Conservation (phyloP, 64 coral and sea anemone genomes). For the Stylophora pistillata region DNA sequence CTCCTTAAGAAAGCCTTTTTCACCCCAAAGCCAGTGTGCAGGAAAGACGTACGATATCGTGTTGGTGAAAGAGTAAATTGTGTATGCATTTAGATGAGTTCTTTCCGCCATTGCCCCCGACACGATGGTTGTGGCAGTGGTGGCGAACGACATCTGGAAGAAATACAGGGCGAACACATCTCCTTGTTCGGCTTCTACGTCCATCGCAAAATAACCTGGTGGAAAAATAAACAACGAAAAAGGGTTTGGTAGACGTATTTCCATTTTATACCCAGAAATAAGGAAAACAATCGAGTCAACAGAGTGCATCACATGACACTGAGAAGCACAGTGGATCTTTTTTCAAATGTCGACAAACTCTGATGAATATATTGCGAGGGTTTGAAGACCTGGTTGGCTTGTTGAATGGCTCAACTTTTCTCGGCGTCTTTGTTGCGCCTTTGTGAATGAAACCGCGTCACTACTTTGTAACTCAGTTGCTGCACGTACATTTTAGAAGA, state of each 20-base stretch:
- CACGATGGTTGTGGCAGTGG: conserved; percentile 51
- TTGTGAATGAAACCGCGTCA: no score
- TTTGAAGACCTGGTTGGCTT: no score
- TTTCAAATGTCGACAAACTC: no score
- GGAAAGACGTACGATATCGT: conserved; percentile 45
- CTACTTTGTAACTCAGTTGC: no score
- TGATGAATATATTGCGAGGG: no score
- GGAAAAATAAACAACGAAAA: background rate
- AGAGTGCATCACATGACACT: no score
- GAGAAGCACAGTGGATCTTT: no score
- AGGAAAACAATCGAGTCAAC: no score
- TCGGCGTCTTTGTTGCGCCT: no score
- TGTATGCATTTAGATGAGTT: conserved; percentile 36
- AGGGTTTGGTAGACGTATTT: background rate
- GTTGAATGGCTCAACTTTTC: no score
- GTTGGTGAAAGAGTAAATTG: conserved; percentile 40
- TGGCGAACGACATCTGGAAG: conserved; percentile 57
- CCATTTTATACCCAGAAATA: background rate
- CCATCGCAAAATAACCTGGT: conserved; percentile 29
- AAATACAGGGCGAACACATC: conserved; percentile 54
- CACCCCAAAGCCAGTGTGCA: conserved; percentile 52
- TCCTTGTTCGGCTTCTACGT: conserved; percentile 18
- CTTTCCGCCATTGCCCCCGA: conserved; percentile 55
- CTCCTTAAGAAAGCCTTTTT: conserved; percentile 36
- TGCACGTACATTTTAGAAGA: no score